Evolutionary conservation across 2,888 invertebrate genomes (phyloP).

Genomic region (Dermolepida albohirtum): DNA sequence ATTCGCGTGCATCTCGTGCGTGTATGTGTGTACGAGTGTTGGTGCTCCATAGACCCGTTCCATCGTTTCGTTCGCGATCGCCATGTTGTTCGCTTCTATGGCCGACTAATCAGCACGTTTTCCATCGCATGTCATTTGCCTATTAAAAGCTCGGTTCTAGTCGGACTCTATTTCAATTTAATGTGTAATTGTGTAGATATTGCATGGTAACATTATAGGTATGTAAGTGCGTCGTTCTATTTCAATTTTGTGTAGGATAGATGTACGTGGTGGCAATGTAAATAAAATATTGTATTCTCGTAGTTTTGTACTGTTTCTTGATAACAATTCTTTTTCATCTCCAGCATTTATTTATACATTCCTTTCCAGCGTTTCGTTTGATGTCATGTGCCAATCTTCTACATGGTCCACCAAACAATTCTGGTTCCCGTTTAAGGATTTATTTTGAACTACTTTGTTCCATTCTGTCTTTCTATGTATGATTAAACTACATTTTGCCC

Average conservation of each 20-base stretch:
- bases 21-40: background rate
- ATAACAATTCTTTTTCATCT: too few relatives aligned
- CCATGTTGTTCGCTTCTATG: slow-evolving; percentile 58
- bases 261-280: too few relatives aligned
- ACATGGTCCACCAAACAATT: too few relatives aligned
- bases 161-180: slow-evolving; percentile 59
- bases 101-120: slow-evolving; percentile 64
- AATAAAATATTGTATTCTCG: too few relatives aligned
- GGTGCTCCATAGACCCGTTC: slow-evolving; percentile 46
- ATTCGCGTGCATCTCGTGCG: slow-evolving; percentile 45
- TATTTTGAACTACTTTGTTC: too few relatives aligned
- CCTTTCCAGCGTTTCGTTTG: too few relatives aligned
- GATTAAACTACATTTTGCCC: too few relatives aligned
- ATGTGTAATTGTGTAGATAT: slow-evolving; percentile 57
- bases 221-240: slow-evolving; percentile 38
- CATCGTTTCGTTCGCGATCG: slow-evolving; percentile 45
- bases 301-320: too few relatives aligned
- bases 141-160: slow-evolving; percentile 62
- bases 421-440: too few relatives aligned
- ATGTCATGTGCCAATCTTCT: too few relatives aligned
- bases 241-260: slow-evolving; percentile 5
- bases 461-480: too few relatives aligned
- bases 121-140: slow-evolving; percentile 63
- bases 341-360: too few relatives aligned
- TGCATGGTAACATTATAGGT: slow-evolving; percentile 50